Percentiles rank a stretch among this genome's conserved stretches.
Evolutionary conservation across 2,888 invertebrate species (phyloP).

Genomic region (Polylopha cassiicola): DNA sequence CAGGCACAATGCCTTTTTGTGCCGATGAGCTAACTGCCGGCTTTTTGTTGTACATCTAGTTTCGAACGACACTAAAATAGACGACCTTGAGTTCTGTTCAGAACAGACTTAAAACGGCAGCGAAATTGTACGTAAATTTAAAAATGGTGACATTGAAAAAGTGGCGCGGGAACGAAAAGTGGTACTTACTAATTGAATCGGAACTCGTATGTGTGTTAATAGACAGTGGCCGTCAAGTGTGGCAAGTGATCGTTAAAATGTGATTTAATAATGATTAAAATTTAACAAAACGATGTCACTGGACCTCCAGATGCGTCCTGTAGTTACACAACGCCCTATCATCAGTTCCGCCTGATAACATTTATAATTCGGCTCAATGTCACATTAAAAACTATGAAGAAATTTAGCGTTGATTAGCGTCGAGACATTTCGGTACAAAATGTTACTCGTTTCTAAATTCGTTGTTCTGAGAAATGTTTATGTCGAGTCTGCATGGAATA

Average conservation of each 20-base stretch:
- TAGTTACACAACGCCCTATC: constrained; percentile 52
- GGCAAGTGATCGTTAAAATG: constrained; percentile 56
- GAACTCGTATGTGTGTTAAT: constrained; percentile 56
- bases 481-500: constrained; percentile 54
- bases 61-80: constrained; percentile 34
- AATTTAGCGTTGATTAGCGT: constrained; percentile 50
- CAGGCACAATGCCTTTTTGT: constrained; percentile 47
- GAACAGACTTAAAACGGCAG: constrained; percentile 21
- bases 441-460: constrained; percentile 40
- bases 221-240: constrained; percentile 40
- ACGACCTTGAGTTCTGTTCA: constrained; percentile 42
- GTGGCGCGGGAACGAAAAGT: constrained; percentile 30
- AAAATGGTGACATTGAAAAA: constrained; percentile 34
- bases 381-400: constrained; percentile 58
- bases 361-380: constrained; percentile 70
- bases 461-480: constrained; percentile 60
- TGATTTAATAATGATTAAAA: constrained; percentile 59
- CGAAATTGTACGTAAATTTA: constrained; percentile 26
- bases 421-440: constrained; percentile 35
- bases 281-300: constrained; percentile 50
- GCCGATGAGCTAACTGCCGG: constrained; percentile 43
- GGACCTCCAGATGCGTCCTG: constrained; percentile 42
- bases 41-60: constrained; percentile 36
- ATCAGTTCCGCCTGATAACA: constrained; percentile 60
- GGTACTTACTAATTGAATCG: constrained; percentile 39